Percentiles rank a stretch among this genome's conserved stretches.
These are phyloP conservation scores for Huso huso DNA, from an alignment of 2,797 vertebrate genomes.

Conservation along the genomic window DNA sequence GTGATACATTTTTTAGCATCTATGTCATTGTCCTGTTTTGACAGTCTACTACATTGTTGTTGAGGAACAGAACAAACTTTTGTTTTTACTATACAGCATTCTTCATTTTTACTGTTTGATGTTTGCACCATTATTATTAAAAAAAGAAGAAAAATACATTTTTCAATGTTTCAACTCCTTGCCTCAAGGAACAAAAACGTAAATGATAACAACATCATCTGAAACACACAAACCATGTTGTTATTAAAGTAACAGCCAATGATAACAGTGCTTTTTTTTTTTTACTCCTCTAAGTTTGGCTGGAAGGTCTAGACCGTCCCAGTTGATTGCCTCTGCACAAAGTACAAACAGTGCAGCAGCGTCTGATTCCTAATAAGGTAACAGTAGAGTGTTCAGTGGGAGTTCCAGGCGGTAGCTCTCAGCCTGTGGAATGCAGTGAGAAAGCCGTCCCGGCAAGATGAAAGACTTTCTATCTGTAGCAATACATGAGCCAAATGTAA, in stretches of 20 bases:
- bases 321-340: constrained; percentile 50
- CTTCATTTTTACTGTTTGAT: no score
- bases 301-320: constrained; percentile 48
- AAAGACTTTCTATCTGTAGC: constrained; percentile 39
- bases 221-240: constrained; percentile 7
- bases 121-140: neutral
- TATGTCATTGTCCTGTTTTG: no score
- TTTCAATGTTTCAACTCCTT: neutral
- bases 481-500: constrained; percentile 32
- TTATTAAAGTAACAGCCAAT: neutral
- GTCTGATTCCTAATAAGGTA: constrained; percentile 66
- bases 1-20: no score
- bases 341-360: constrained; percentile 37
- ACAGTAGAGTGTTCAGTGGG: constrained; percentile 40
- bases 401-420: constrained; percentile 50
- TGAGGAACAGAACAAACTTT: no score
- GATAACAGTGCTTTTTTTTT: neutral
- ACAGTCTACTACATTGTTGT: no score
- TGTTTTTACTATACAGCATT: no score
- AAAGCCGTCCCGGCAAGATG: constrained; percentile 42
- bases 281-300: constrained; percentile 36
- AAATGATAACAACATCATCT: neutral
- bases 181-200: neutral
- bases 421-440: constrained; percentile 47
- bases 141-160: neutral